Evolutionary conservation across 2,113 vertebrate genomes (phyloP), one percentile per base, ranked within the genome.

Genomic region (Corydoras maculifer): DNA sequence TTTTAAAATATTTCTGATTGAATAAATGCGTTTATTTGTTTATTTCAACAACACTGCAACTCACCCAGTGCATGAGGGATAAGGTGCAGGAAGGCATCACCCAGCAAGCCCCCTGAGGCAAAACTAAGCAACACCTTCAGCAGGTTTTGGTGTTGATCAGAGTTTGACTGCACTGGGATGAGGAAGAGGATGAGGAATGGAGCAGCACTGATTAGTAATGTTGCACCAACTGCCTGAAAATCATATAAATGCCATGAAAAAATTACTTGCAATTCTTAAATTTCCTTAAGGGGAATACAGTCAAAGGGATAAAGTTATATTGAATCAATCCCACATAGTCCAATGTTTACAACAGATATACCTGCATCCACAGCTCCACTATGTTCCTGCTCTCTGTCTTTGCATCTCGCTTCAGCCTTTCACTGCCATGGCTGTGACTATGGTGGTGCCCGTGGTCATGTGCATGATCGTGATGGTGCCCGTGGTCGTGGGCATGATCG

Each of bases 11-110:
- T 25, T 25, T 25, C 18, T 25, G 18, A 25, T 25, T 2, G 18
- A 25, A 1, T 25, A 25, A 25, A 25, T 25, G 18, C 18, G 18
- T 25, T 25, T 2, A 25, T 4, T 43, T 43, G 35, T 43, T 43
- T 43, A 43, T 43, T 43, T 43, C 2, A 0, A 43, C 35, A 43
- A 43, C 35, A 43, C 35, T 43, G 35, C 4, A 9, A 67, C 90
- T 77, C 57, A 96, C 94, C 93, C 8, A 96, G 76, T 3, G 94
- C 94, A 3, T 96, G 94, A 4, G 94, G 94, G 5, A 96, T 96
- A 50, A 96, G 92, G 83, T 96, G 94, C 32, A 96, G 88, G 74
- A 96, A 96, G 60, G 94, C 94, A 9, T 96, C 94, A 2, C 94
- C 94, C 55, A 96, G 87, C 62, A 96, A 88, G 0, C 94, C 94